These are phyloP conservation scores for Elysia crispata DNA, from an alignment of 2,888 invertebrate genomes.

Conservation along the genomic window DNA sequence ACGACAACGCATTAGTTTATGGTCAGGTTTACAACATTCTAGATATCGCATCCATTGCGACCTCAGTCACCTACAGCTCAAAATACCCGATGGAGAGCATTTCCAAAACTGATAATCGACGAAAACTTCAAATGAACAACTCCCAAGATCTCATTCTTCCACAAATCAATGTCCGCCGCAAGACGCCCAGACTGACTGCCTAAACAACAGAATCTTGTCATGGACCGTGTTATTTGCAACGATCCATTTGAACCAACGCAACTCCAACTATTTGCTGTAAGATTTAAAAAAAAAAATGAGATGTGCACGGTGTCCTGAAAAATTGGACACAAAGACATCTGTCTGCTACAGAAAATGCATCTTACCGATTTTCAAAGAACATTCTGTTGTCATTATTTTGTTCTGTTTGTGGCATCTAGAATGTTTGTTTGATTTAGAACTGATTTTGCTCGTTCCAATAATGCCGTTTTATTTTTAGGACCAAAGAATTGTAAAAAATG, in stretches of 20 bases:
- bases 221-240: conserved; percentile 10
- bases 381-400: conserved; percentile 1
- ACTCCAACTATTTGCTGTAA: neutral
- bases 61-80: conserved; percentile 41
- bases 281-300: neutral
- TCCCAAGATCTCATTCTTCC: neutral
- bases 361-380: neutral
- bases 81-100: conserved; percentile 33
- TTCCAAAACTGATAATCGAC: conserved; percentile 2
- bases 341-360: neutral
- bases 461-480: neutral
- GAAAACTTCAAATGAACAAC: neutral
- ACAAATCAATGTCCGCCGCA: neutral
- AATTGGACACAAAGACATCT: conserved; percentile 4
- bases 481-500: neutral
- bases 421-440: neutral
- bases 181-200: too few relatives aligned
- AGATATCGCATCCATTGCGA: conserved; percentile 55
- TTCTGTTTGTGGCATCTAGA: neutral
- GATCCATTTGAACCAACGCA: conserved; percentile 2
- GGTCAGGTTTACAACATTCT: conserved; percentile 49
- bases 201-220: neutral
- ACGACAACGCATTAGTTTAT: conserved; percentile 50
- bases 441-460: neutral
- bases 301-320: neutral